phyloP scores from a whole-genome alignment of 2,888 invertebrate species.

The Tetragnatha montana region DNA sequence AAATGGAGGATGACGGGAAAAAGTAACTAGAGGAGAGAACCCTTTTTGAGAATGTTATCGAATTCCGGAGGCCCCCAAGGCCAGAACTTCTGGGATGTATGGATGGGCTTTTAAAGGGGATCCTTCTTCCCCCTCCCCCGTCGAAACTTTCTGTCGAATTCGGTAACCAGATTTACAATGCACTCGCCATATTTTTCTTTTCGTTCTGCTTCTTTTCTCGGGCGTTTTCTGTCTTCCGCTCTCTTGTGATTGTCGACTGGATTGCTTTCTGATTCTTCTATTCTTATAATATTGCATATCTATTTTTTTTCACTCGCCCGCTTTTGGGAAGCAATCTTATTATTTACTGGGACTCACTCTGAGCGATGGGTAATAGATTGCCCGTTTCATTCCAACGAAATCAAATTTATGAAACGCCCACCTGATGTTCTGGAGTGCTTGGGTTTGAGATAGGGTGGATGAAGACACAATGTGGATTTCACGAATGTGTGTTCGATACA shows the following conservation, averaged over 20 bases:
- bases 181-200: constrained; percentile 4
- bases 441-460: no score
- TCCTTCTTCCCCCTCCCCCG: not conserved
- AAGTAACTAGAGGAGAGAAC: constrained; percentile 15
- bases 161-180: constrained; percentile 21
- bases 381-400: not conserved
- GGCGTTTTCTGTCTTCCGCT: not conserved
- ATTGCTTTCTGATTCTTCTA: not conserved
- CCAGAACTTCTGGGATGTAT: not conserved
- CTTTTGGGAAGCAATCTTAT: not conserved
- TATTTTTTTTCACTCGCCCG: not conserved
- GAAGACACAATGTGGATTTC: no score
- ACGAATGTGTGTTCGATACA: no score
- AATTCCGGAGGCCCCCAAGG: constrained; percentile 15
- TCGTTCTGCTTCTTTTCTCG: not conserved
- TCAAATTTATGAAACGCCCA: not conserved
- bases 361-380: not conserved
- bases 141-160: constrained; percentile 19
- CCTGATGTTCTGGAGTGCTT: no score
- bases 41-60: constrained; percentile 37
- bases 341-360: not conserved
- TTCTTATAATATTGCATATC: not conserved
- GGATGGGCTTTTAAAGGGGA: constrained; percentile 6
- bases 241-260: not conserved
- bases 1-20: constrained; percentile 24